Evolutionary conservation across 2,888 invertebrate species (phyloP), one percentile per base, ranked within the genome.

Genomic region (Siphlonurus alternatus): DNA sequence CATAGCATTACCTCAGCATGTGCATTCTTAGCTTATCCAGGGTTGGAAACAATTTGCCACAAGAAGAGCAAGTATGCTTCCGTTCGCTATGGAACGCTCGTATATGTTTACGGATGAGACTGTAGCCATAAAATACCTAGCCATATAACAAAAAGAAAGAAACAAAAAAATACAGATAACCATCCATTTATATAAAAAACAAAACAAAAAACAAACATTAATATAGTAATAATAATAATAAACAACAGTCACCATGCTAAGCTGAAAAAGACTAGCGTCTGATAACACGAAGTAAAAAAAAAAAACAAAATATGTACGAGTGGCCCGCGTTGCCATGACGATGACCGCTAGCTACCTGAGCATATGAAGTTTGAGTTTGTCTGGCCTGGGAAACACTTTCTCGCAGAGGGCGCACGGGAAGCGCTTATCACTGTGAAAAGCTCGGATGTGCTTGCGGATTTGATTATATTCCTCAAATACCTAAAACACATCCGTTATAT

Each of bases 21-120:
- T 89, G 89, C 74, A 86, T 81, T 66, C 84, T 81, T 61, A 89
- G 76, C 72, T 87, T 88, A 73, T 87, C 87, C 25, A 81, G 75
- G 1, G 86, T 83, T 0, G 85, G 83, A 74, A 89, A 89, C 63
- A 80, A 79, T 73, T 86, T 86, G 3, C 79, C 77, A 73, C 89
- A 89, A 68, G 83, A 78, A 25, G 80, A 78, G 73, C 89, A 90
- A 19, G 79, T 78, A 72, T 83, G 85, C 68, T 83, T 83, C 25
- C 82, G 77, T 65, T 84, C 84, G 63, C 84, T 83, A 74, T 89
- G 89, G 72, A 87, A 86, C 7, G 84, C 83, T 67, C 84, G 77
- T 68, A 89, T 85, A 73, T 89, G 89, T 71, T 88, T 88, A 38
- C 87, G 80, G 65, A 87, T 82, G 53, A 83, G 78, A 64, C 82